A percentile compares a stretch with the other conserved stretches of the same genome.
Conservation (phyloP, 2,888 invertebrate genomes). For the Tetrapedia diversipes region DNA sequence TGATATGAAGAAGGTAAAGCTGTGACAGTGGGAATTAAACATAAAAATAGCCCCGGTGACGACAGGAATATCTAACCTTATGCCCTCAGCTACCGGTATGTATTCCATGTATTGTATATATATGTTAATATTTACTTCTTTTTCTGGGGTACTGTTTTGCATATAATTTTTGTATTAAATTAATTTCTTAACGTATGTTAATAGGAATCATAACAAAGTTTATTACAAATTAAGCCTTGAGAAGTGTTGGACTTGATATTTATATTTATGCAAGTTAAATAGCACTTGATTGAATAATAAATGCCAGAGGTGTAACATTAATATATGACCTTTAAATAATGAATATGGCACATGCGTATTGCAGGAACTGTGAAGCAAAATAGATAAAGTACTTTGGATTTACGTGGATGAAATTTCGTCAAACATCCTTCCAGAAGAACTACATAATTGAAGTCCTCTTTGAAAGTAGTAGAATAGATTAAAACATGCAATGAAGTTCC, state of each 20-base stretch:
- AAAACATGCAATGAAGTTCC: slow-evolving; percentile 66
- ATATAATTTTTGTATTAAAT: slow-evolving; percentile 7
- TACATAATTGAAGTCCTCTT: slow-evolving; percentile 51
- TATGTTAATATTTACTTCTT: slow-evolving; percentile 4
- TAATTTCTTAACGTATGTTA: not conserved
- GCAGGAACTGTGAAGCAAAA: slow-evolving; percentile 65
- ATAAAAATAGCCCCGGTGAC: slow-evolving; percentile 62
- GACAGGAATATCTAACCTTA: slow-evolving; percentile 73
- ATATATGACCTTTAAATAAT: slow-evolving; percentile 46
- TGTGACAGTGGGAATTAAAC: slow-evolving; percentile 66
- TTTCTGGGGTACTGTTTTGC: slow-evolving; percentile 10
- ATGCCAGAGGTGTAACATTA: slow-evolving; percentile 41
- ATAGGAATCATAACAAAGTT: not conserved
- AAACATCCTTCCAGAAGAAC: slow-evolving; percentile 48
- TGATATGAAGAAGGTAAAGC: slow-evolving; percentile 73
- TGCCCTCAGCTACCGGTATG: slow-evolving; percentile 80
- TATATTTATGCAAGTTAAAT: slow-evolving; percentile 22
- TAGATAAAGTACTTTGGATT: slow-evolving; percentile 59
- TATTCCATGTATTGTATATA: slow-evolving; percentile 14
- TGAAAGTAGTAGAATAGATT: slow-evolving; percentile 66
- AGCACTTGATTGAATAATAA: slow-evolving; percentile 27
- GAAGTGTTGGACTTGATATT: slow-evolving; percentile 32
- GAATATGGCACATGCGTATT: slow-evolving; percentile 63
- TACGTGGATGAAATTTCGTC: slow-evolving; percentile 53
- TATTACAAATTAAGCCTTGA: slow-evolving; percentile 33